Percentiles rank a stretch among this genome's conserved stretches.
Evolutionary conservation across 2,888 invertebrate genomes (phyloP).

Genomic region (Matsumyia berberina): DNA sequence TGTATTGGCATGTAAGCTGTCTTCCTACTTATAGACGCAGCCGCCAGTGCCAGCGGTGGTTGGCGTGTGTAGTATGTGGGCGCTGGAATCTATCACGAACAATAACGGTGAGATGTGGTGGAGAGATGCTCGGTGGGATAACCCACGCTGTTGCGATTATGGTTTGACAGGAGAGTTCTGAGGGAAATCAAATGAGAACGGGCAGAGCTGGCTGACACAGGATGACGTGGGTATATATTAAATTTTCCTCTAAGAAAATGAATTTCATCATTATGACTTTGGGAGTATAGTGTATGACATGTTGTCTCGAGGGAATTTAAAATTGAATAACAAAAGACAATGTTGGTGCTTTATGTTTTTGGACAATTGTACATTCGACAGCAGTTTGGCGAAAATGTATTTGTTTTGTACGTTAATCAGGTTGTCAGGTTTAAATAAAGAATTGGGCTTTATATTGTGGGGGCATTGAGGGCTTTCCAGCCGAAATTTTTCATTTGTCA

Average conservation of each 20-base stretch:
- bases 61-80: constrained; percentile 28
- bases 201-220: constrained; percentile 3
- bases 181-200: constrained; percentile 3
- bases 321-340: constrained; percentile 4
- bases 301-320: not conserved
- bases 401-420: not conserved
- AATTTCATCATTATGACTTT: not conserved
- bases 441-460: not conserved
- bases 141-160: constrained; percentile 19
- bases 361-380: constrained; percentile 9
- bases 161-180: constrained; percentile 23
- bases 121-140: constrained; percentile 18
- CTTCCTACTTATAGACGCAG: constrained; percentile 10
- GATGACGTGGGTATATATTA: constrained; percentile 6
- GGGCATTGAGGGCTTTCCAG: too few relatives aligned
- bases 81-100: constrained; percentile 54
- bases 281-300: constrained; percentile 15
- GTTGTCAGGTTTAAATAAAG: not conserved
- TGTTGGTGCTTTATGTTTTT: not conserved
- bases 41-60: constrained; percentile 9
- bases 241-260: constrained; percentile 1
- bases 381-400: constrained; percentile 16
- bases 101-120: constrained; percentile 57
- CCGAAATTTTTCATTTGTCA: too few relatives aligned
- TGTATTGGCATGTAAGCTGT: not conserved